Base-by-base conservation (phyloP, 2,888 invertebrate species). In the Nemoura dubitans region DNA sequence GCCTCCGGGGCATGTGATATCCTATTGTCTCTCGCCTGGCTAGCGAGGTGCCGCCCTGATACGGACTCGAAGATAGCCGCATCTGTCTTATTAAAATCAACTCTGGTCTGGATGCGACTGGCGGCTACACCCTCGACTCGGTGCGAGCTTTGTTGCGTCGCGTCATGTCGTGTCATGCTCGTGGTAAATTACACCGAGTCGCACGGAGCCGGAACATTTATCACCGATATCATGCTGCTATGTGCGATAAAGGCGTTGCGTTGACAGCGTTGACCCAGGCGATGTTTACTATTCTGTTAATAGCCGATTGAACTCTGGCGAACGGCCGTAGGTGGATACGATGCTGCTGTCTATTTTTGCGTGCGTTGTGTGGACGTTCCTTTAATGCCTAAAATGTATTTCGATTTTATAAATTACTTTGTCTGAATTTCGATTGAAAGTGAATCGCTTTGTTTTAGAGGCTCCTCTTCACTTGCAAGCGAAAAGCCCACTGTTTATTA, bases 11-110 rank as follows among this genome's bases (percentile, higher is more conserved):
- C 59, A 59, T 14, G 59, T 59, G 59, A 59, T 59, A 21, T 21
- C 6, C 59, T 21, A 59, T 59, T 59, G 59, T 59, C 59, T 59
- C 36, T 21, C 21, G 59, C 59, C 3, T 21, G 36, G 36, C 3
- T 59, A 59, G 14, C 16, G 16, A 59, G 59, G 59, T 21, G 21
- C 59, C 59, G 59, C 59, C 59, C 59, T 21, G 59, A 59, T 59
- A 59, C 2, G 16, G 16, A 21, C 16, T 59, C 59, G 16, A 59
- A 59, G 59, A 59, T 59, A 16, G 16, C 59, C 59, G 59, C 16
- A 59, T 10, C 14, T 10, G 21, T 81, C 10, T 81, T 81, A 81
- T 81, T 81, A 81, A 29, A 81, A 81, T n/a, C 81, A 6, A 81
- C 30, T 14, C 2, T 27, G 25, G 0, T 81, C 1, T 28, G 27